Conservation (phyloP, 2,888 invertebrate species). For the Mythimna lalbum region DNA sequence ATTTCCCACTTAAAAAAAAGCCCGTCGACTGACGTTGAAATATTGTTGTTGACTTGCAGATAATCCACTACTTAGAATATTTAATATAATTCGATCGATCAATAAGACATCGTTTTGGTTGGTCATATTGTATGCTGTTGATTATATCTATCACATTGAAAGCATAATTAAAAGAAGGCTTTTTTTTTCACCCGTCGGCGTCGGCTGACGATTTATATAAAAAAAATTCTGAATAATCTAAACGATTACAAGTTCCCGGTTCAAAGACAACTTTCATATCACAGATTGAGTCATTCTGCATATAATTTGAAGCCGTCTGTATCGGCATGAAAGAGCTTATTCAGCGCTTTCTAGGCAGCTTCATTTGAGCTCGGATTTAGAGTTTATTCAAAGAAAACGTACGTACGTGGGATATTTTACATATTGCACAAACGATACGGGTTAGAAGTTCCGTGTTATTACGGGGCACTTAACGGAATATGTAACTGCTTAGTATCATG, state of each 20-base stretch:
- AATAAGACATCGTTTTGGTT: too few species aligned
- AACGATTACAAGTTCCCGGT: background rate
- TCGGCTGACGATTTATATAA: background rate
- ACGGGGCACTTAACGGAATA: too few species aligned
- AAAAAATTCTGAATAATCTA: background rate
- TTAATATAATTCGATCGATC: background rate
- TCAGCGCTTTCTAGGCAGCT: conserved; percentile 30
- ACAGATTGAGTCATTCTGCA: conserved; percentile 25
- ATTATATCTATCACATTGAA: too few species aligned
- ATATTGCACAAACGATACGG: background rate
- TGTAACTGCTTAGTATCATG: too few species aligned
- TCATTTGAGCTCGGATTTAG: conserved; percentile 18
- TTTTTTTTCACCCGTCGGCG: background rate
- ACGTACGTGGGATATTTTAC: conserved; percentile 1
- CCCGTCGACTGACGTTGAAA: too few species aligned
- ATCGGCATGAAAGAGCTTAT: conserved; percentile 39
- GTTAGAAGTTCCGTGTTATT: too few species aligned
- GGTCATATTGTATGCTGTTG: too few species aligned
- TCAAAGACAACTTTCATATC: conserved; percentile 19
- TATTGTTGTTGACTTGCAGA: background rate
- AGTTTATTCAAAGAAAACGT: conserved; percentile 23
- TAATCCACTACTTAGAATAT: background rate
- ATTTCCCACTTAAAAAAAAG: too few species aligned
- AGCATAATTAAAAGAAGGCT: background rate
- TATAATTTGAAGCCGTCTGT: conserved; percentile 32